Percentiles rank a stretch among this genome's conserved stretches.
phyloP scores from a whole-genome alignment of 2,113 vertebrate species.

The Guaruba guarouba region DNA sequence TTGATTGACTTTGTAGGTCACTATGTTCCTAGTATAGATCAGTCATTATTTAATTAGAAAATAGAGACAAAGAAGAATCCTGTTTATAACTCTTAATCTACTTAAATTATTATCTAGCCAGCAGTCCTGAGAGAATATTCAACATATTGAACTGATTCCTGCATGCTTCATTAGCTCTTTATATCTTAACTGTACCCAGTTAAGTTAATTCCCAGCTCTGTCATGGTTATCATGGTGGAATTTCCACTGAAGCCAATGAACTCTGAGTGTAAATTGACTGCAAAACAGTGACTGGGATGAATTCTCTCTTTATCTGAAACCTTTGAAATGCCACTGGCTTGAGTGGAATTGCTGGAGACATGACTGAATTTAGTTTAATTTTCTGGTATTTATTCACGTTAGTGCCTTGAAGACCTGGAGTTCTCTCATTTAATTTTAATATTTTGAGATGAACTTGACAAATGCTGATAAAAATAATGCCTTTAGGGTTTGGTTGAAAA shows the following conservation, averaged over 20 bases:
- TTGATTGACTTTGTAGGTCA: not conserved
- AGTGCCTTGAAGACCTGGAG: conserved; percentile 40
- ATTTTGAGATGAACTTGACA: conserved; percentile 44
- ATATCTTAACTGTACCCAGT: conserved; percentile 23
- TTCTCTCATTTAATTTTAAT: conserved; percentile 48
- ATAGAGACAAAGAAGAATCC: not conserved
- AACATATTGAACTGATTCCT: conserved; percentile 9
- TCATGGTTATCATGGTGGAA: conserved; percentile 32
- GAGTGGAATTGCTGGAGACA: conserved; percentile 20
- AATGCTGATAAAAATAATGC: conserved; percentile 53
- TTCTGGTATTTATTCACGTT: conserved; percentile 56
- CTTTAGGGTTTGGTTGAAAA: conserved; percentile 16
- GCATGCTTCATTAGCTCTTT: conserved; percentile 39
- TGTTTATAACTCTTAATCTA: conserved; percentile 53
- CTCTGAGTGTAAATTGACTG: conserved; percentile 13
- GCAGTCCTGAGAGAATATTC: conserved; percentile 46
- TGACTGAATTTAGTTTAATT: conserved; percentile 46
- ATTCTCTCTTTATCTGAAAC: conserved; percentile 45
- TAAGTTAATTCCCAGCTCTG: conserved; percentile 38
- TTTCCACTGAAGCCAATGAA: conserved; percentile 37
- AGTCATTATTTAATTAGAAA: conserved; percentile 38
- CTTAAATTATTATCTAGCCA: conserved; percentile 36
- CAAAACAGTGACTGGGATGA: conserved; percentile 45
- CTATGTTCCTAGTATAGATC: not conserved
- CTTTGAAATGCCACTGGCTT: conserved; percentile 38